Base-by-base conservation (phyloP, 2,797 vertebrate species). In the Ctenopoma multispine region DNA sequence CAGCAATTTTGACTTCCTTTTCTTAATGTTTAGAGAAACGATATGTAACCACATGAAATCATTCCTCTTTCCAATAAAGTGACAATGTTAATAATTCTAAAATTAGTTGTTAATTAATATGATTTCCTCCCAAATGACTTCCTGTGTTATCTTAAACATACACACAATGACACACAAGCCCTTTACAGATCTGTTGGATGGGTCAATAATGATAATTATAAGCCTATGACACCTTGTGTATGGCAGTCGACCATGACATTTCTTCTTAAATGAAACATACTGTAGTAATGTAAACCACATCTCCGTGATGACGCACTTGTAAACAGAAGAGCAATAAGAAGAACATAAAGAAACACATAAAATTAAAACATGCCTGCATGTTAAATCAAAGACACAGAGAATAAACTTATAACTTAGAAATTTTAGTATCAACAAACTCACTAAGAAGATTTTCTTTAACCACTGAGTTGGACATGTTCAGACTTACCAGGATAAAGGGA, bases 331-430 rank as follows among this genome's bases (percentile, higher is more conserved):
- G 53, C 40, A 61, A 75, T 4, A 62, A 78, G 4, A 57, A 54
- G 46, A 65, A 27, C 2, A 12, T 18, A 46, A 76, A 40, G 17
- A 48, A 63, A 60, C 53, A 72, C 75, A 24, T 24, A 24, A 24
- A 71, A 87, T 87, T 87, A 87, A 84, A 95, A 96, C 94, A 95
- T 94, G 96, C 95, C 94, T 89, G 94, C 92, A 95, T 94, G 92
- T 95, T 94, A 92, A 93, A 93, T 71, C 69, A 90, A 79, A 53
- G 55, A 67, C 59, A 92, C 71, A 69, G 65, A 87, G 79, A 66
- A 34, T n/a, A 63, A 63, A 71, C 74, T 21, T 71, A 77, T 23
- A 80, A 77, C 90, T 47, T 75, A 62, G 63, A 69, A 56, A 80
- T 50, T 84, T 83, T 72, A 68, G 59, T 40, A 81, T 57, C 64